Evolutionary conservation across 2,888 invertebrate species (phyloP).

Genomic region (Dasypolia templi): DNA sequence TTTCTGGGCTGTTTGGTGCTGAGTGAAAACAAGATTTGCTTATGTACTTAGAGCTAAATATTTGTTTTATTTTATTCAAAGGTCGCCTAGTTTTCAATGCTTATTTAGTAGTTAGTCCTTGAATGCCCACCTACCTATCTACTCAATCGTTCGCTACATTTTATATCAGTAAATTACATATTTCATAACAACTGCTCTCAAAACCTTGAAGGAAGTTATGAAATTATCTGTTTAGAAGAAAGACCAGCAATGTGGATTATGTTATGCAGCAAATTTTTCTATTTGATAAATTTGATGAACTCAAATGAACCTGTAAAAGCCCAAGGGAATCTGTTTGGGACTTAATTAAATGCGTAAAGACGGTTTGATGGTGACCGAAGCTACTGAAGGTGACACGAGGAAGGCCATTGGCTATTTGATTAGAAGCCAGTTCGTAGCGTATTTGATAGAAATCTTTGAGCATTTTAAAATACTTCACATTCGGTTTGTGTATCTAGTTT

Average conservation of each 20-base stretch:
- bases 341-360: conserved; percentile 48
- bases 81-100: not conserved
- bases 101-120: not conserved
- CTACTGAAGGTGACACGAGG: conserved; percentile 32
- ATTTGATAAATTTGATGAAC: not conserved
- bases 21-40: not conserved
- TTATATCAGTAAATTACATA: not conserved
- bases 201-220: not conserved
- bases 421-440: conserved; percentile 17
- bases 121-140: not conserved
- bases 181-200: no score
- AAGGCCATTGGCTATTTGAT: conserved; percentile 29
- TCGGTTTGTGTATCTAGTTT: not conserved
- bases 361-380: conserved; percentile 31
- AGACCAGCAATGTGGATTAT: not conserved
- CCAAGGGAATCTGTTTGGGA: conserved; percentile 6
- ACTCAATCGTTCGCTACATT: not conserved
- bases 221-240: no score
- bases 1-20: conserved; percentile 5
- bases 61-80: not conserved
- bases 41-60: not conserved
- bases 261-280: not conserved
- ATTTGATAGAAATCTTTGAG: conserved; percentile 39
- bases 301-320: conserved; percentile 5
- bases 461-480: conserved; percentile 36